Evolutionary conservation across 2,888 invertebrate genomes (phyloP).

Genomic region (Dione vanillae): DNA sequence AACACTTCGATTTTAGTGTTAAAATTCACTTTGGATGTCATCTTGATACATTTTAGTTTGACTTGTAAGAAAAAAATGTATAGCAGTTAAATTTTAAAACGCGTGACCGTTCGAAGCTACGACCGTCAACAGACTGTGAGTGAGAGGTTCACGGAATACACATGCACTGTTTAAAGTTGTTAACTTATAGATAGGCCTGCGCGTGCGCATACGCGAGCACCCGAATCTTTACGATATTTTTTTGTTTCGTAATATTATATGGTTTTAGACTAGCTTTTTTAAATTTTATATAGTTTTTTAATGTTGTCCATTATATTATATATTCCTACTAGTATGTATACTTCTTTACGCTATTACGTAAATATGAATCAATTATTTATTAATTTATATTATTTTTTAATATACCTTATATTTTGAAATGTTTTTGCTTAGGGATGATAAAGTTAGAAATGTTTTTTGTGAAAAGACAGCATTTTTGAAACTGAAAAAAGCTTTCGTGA

Average conservation of each 20-base stretch:
- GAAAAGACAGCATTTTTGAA: no score
- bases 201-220: slow-evolving; percentile 9
- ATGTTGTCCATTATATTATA: no score
- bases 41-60: slow-evolving; percentile 78
- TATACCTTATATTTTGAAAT: no score
- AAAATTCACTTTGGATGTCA: slow-evolving; percentile 72
- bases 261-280: no score
- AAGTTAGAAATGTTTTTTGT: no score
- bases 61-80: slow-evolving; percentile 36
- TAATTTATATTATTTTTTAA: no score
- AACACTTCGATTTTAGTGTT: slow-evolving; percentile 70
- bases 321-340: no score
- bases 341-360: no score
- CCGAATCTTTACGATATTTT: slow-evolving; percentile 5
- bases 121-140: slow-evolving; percentile 30
- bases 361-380: no score
- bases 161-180: slow-evolving; percentile 18
- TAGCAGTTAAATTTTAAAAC: slow-evolving; percentile 1
- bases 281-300: no score
- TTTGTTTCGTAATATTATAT: not conserved
- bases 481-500: no score
- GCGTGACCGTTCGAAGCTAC: slow-evolving; percentile 27
- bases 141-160: not conserved
- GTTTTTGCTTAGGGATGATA: no score
- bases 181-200: not conserved